Base-by-base conservation (phyloP, 2,113 vertebrate species). In the Lucifuga dentata region DNA sequence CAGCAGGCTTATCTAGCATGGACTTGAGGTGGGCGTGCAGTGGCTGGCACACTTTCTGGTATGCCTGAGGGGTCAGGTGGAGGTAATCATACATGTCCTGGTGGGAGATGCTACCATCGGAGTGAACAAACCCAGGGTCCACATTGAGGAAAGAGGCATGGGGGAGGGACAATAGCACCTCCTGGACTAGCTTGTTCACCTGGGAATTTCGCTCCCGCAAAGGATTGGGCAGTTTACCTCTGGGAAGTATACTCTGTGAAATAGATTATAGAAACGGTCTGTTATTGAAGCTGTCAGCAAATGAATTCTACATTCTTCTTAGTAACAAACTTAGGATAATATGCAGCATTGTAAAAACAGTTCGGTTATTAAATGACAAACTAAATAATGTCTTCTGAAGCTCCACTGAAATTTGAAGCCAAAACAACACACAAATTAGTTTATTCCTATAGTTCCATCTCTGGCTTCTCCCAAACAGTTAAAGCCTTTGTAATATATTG, bases 81-180 rank as follows among this genome's bases (percentile, higher is more conserved):
- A 97, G 93, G 85, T 96, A 97, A 71, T 97, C 95, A 0, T 95
- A 96, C 93, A 97, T 93, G 85, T 97, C 96, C 44, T 96, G 94
- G 81, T 96, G 95, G 52, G 94, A 94, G 79, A 97, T 95, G 86
- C 92, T 95, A 15, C 95, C 96, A 2, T 96, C 93, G 0, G 94
- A 93, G 53, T 94, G 93, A 76, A 97, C 92, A 2, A 97, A 96
- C 26, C 96, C 95, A 0, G 93, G 94, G 65, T 97, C 94, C 6
- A 94, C 92, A 2, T 94, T 86, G 17, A 97, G 75, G 81, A 95
- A 94, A 39, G 93, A 92, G 45, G 93, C 91, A 0, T 93, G 90
- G 10, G 93, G 90, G 10, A 94, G 85, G 19, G 89, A 76, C 0
- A 84, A 84, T 45, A 95, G 1, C 1, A 90, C 89, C 1, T 85